phyloP scores from a whole-genome alignment of 2,113 vertebrate genomes.

The Cricetomys ansorgei region DNA sequence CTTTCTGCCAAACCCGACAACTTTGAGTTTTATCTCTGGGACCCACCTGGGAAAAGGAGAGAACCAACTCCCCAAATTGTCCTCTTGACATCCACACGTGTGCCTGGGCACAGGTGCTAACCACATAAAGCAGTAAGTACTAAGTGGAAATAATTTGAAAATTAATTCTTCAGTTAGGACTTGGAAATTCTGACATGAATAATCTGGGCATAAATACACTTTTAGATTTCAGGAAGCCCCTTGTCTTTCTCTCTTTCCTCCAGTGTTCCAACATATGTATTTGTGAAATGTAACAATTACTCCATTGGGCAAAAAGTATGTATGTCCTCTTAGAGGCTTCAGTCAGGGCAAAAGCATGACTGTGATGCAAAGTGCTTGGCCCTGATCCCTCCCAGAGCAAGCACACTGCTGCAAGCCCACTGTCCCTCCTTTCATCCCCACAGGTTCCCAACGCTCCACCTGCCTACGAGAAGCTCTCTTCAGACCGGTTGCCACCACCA shows the following conservation, averaged over 20 bases:
- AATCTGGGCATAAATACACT: not conserved
- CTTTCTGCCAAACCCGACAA: not conserved
- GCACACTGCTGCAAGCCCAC: not conserved
- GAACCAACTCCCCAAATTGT: no score
- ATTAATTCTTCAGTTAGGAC: not conserved
- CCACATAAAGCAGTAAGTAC: not conserved
- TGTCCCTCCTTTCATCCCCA: slow-evolving; percentile 52
- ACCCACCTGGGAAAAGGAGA: not conserved
- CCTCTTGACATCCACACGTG: no score
- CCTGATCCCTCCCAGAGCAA: not conserved
- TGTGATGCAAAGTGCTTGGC: not conserved
- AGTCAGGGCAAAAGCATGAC: not conserved
- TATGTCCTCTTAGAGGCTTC: not conserved
- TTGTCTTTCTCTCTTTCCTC: not conserved
- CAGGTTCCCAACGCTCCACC: slow-evolving; percentile 95
- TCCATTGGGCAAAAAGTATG: not conserved
- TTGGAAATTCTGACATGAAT: not conserved
- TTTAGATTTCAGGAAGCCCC: not conserved
- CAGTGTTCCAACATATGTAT: not conserved
- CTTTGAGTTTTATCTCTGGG: not conserved
- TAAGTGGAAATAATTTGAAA: not conserved
- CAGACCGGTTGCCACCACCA: slow-evolving; percentile 90
- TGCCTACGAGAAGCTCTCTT: slow-evolving; percentile 93
- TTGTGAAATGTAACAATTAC: slow-evolving; percentile 28
- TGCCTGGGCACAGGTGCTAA: not conserved